Evolutionary conservation across 2,888 invertebrate species (phyloP).

Genomic region (Cerastoderma edule): DNA sequence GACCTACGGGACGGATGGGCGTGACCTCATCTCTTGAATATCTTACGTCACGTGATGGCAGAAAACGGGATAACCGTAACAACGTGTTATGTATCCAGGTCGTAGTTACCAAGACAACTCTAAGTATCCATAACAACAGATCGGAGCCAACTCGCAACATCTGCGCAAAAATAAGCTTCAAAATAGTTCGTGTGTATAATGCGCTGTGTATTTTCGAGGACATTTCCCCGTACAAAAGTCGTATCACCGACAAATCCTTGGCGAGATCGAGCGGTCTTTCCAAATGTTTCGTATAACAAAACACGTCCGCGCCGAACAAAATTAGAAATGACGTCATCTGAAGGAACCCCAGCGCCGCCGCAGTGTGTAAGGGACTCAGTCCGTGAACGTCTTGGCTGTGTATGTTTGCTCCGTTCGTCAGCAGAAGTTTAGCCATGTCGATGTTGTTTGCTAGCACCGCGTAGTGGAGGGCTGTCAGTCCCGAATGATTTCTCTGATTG

Average conservation of each 20-base stretch:
- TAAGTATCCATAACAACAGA: not conserved
- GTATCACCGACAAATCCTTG: constrained; percentile 72
- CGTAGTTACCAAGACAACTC: too few relatives aligned
- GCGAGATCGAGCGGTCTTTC: constrained; percentile 78
- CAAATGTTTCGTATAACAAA: constrained; percentile 69
- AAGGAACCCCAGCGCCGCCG: constrained; percentile 77
- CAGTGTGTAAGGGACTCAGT: constrained; percentile 78
- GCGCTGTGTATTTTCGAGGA: constrained; percentile 67
- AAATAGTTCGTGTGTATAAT: constrained; percentile 55
- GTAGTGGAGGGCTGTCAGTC: constrained; percentile 79
- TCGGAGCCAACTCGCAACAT: not conserved
- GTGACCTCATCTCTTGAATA: too few relatives aligned
- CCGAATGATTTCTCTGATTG: constrained; percentile 76
- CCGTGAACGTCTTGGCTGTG: constrained; percentile 77
- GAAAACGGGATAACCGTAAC: too few relatives aligned
- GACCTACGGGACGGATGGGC: too few relatives aligned
- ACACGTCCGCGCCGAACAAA: constrained; percentile 76
- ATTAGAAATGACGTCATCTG: constrained; percentile 77
- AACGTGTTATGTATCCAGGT: too few relatives aligned
- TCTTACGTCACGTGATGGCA: too few relatives aligned
- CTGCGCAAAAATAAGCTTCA: constrained; percentile 27
- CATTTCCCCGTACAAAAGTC: constrained; percentile 74
- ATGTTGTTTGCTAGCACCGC: constrained; percentile 79
- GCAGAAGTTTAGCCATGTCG: constrained; percentile 77
- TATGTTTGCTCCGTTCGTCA: constrained; percentile 73